These are phyloP conservation scores for Steinernema feltiae DNA, from an alignment of 1,140 invertebrate genomes.

Conservation along the genomic window DNA sequence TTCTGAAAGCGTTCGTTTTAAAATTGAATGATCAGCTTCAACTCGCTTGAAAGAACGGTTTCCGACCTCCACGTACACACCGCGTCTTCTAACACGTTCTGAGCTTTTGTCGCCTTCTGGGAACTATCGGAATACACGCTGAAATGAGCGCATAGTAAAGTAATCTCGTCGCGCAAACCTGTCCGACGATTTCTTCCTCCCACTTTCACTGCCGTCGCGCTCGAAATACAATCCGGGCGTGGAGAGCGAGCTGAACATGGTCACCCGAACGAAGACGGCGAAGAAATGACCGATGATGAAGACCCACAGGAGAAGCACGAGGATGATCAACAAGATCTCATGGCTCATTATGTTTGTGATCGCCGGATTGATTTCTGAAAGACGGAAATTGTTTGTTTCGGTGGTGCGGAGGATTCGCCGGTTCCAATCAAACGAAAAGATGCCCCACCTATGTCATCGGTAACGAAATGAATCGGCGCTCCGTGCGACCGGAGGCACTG, in stretches of 20 bases:
- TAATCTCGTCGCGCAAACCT: not conserved
- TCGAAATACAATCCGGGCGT: conserved; percentile 17
- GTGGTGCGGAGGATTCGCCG: not conserved
- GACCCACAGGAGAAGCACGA: conserved; percentile 18
- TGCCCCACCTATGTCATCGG: not conserved
- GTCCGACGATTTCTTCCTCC: not conserved
- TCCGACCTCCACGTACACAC: conserved; percentile 19
- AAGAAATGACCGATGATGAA: conserved; percentile 19
- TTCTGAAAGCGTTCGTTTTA: not conserved
- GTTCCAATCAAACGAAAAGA: not conserved
- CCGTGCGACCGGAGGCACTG: not conserved
- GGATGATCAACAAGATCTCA: conserved; percentile 14
- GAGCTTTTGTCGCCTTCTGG: not conserved
- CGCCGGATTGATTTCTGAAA: conserved; percentile 18
- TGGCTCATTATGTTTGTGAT: conserved; percentile 19
- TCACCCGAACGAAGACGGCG: conserved; percentile 9
- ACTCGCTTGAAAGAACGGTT: conserved; percentile 13
- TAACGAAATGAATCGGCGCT: not conserved
- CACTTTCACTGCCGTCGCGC: not conserved
- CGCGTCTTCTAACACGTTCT: conserved; percentile 18
- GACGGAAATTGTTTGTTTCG: not conserved
- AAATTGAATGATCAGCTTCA: not conserved
- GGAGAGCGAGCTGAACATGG: conserved; percentile 12
- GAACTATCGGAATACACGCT: not conserved
- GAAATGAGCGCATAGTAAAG: not conserved